Base-by-base conservation (phyloP, 2,113 vertebrate species). In the Callithrix jacchus region DNA sequence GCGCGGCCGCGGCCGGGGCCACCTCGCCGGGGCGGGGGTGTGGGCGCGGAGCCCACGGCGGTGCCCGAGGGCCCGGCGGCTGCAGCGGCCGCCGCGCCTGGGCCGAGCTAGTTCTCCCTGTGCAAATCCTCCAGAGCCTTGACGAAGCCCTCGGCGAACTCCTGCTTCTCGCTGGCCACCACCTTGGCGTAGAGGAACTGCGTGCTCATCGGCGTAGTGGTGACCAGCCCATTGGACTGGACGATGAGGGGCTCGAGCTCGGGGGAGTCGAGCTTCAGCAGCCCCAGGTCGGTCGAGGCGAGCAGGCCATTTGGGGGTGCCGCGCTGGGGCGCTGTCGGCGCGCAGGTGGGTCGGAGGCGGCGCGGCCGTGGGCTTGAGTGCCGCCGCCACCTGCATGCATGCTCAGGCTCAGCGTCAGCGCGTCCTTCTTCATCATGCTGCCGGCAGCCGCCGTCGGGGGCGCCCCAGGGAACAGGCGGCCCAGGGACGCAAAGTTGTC, bases 371-470 rank as follows among this genome's bases (percentile, higher is more conserved):
- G 0, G 97, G 97, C 90, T 98, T 98, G 79, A 99, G 98, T 1
- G 98, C 98, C 96, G 98, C 99, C 80, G 99, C 98, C 97, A 98
- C 98, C 97, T 99, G 99, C 52, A 99, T 98, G 96, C 98, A 99
- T 98, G 96, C 98, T 98, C 97, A 99, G 98, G 97, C 99, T 99
- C 91, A 99, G 98, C 89, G 98, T 99, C 95, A 99, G 98, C 14
- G 99, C 99, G 98, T 99, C 99, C 97, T 99, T 99, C 99, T 99
- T 99, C 99, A 99, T 99, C 99, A 99, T 99, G 92, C 93, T 95
- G 95, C 98, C 96, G 37, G 95, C 68, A 45, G 89, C 80, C 20
- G 97, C 91, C 93, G 97, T 92, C 92, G 94, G 89, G 91, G 96
- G 82, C 76, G 92, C 97, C 97, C 97, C 96, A 96, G 97, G 96